phyloP scores from a whole-genome alignment of 2,888 invertebrate species.

The Pristionchus mayeri region DNA sequence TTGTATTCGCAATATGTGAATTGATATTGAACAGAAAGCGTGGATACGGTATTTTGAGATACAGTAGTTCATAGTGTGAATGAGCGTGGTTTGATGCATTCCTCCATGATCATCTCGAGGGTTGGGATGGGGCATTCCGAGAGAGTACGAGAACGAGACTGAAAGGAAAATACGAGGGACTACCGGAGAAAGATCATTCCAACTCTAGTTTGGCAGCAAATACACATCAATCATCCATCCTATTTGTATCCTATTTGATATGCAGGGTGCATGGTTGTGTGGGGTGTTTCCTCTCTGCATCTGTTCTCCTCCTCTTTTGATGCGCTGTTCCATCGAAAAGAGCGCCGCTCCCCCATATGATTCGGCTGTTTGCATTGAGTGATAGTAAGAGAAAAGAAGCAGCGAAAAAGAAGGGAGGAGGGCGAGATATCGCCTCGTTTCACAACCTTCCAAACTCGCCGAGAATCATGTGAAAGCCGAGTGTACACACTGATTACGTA shows the following conservation, averaged over 20 bases:
- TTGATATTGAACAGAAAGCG: neutral
- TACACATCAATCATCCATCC: no score
- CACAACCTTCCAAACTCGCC: slow-evolving; percentile 19
- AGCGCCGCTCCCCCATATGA: neutral
- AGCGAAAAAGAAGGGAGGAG: neutral
- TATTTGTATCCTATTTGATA: no score
- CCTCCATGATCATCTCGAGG: slow-evolving; percentile 43
- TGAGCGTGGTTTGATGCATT: slow-evolving; percentile 45
- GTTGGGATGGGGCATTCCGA: slow-evolving; percentile 45
- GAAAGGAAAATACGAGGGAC: neutral
- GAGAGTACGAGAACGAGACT: slow-evolving; percentile 45
- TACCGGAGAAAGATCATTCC: neutral
- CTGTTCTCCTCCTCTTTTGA: neutral
- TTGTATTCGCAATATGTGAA: slow-evolving; percentile 31
- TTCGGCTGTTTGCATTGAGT: slow-evolving; percentile 19
- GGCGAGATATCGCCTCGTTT: slow-evolving; percentile 13
- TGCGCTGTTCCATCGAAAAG: neutral
- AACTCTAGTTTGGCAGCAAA: no score
- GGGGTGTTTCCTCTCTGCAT: neutral
- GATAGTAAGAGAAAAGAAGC: slow-evolving; percentile 33
- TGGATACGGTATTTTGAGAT: neutral
- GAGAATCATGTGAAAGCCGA: slow-evolving; percentile 30
- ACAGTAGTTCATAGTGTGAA: slow-evolving; percentile 42
- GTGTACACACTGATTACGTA: slow-evolving; percentile 28
- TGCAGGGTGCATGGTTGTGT: no score